phyloP scores from a whole-genome alignment of 2,888 invertebrate species.

The Stomorhina lunata region DNA sequence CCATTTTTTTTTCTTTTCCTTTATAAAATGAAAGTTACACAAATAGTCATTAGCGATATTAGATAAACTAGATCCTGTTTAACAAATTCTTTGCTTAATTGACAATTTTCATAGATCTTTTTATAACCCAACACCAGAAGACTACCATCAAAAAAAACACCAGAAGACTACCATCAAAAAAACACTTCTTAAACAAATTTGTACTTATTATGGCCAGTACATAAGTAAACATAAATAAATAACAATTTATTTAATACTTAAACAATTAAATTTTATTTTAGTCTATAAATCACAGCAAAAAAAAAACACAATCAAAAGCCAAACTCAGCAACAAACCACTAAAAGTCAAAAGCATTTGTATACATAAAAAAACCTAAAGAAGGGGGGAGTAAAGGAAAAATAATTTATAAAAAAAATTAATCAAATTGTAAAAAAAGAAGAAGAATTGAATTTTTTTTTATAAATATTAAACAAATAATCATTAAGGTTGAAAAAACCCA shows the following conservation, averaged over 20 bases:
- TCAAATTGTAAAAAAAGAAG: conserved; percentile 1
- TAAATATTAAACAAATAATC: not conserved
- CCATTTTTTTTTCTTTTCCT: too few species aligned
- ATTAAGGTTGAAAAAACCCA: conserved; percentile 6
- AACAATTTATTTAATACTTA: conserved; percentile 32
- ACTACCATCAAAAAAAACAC: not conserved
- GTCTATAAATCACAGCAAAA: conserved; percentile 31
- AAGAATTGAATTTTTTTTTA: not conserved
- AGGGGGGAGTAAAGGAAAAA: not conserved
- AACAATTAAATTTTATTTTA: conserved; percentile 46
- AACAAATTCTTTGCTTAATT: not conserved
- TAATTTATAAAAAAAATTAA: conserved; percentile 22
- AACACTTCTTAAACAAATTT: too few species aligned
- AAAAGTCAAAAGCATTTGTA: not conserved
- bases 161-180: conserved; percentile 8
- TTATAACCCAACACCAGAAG: not conserved
- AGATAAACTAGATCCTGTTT: not conserved
- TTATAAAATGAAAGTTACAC: too few species aligned
- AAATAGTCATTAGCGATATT: too few species aligned
- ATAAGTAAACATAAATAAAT: conserved; percentile 1
- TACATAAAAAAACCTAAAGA: too few species aligned
- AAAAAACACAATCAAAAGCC: not conserved
- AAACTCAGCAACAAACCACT: conserved; percentile 23
- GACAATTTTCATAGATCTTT: too few species aligned
- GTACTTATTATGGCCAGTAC: conserved; percentile 28